Base-by-base conservation (phyloP, 2,888 invertebrate species). In the Meteorus cinctellus region DNA sequence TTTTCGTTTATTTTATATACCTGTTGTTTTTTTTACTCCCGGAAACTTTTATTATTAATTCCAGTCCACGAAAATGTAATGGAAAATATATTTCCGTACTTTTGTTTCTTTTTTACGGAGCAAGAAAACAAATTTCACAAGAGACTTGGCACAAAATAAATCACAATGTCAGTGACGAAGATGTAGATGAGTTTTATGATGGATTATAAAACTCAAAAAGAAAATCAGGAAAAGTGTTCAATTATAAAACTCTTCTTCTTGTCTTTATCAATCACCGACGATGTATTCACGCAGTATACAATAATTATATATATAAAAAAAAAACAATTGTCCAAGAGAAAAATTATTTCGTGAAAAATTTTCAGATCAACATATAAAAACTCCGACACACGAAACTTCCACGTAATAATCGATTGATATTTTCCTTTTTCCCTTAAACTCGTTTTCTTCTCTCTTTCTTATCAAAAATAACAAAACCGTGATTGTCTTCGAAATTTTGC, bases 11-110 rank as follows among this genome's bases (percentile, higher is more conserved):
- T 19, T 55, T 8, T 55, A n/a, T 19, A 19, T 55, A 55, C 8
- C n/a, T 55, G 36, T 36, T 24, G 16, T 60, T 41, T 29, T 36
- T 48, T 63, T 41, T 45, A 63, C 71, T 72, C 29, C n/a, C 16
- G 8, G 3, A 59, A 24, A 59, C 14, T 31, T 62, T 31, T 62
- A 31, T 27, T 29, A 19, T 60, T 12, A 29, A 31, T 60, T 62
- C 16, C 19, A 55, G 24, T 55, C 55, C 55, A 19, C n/a, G 55
- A 5, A 5, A 34, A 41, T 41, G 19, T 6, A 19, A n/a, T 8
- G 55, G 19, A 19, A 24, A 41, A 41, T 12, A 41, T 12, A 8
- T 8, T 41, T 12, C 41, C 41, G 41, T 41, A 41, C 34, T 34
- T 48, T n/a, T 48, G 16, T 55, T 24, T 24, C 5, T 24, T 8